Evolutionary conservation across 2,113 vertebrate genomes (phyloP).

Genomic region (Pongo abelii): DNA sequence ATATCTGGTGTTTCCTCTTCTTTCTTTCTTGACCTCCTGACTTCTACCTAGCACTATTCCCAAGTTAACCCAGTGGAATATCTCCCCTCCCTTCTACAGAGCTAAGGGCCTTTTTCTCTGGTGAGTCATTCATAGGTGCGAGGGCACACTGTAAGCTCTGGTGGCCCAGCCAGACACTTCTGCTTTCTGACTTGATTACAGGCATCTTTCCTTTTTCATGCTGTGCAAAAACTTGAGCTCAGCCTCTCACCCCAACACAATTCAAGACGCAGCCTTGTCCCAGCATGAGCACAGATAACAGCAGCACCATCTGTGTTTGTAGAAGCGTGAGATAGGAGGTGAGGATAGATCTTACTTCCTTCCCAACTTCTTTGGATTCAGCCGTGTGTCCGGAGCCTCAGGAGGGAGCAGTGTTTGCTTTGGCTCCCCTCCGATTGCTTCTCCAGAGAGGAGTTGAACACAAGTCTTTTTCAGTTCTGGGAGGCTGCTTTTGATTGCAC

Average conservation of each 20-base stretch:
- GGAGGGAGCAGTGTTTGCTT: neutral
- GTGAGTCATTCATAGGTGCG: neutral
- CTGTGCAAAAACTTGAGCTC: neutral
- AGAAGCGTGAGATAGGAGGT: neutral
- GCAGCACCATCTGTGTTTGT: neutral
- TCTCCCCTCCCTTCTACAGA: neutral
- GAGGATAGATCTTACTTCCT: neutral
- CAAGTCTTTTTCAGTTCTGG: neutral
- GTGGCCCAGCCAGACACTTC: neutral
- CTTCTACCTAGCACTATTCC: neutral
- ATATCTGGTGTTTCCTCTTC: neutral
- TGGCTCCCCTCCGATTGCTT: neutral
- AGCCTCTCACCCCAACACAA: neutral
- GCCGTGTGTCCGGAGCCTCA: neutral
- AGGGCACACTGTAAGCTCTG: neutral
- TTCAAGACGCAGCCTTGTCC: neutral
- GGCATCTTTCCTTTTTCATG: neutral
- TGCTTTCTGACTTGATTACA: neutral
- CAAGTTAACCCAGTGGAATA: neutral
- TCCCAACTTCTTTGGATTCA: neutral
- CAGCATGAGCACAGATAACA: neutral
- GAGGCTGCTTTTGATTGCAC: neutral
- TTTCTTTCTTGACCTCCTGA: neutral
- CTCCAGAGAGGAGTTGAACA: neutral
- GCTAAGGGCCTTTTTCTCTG: neutral